A percentile compares a stretch with the other conserved stretches of the same genome.
Conservation (phyloP, 2,888 invertebrate genomes). For the Hipparchia sbordonii region DNA sequence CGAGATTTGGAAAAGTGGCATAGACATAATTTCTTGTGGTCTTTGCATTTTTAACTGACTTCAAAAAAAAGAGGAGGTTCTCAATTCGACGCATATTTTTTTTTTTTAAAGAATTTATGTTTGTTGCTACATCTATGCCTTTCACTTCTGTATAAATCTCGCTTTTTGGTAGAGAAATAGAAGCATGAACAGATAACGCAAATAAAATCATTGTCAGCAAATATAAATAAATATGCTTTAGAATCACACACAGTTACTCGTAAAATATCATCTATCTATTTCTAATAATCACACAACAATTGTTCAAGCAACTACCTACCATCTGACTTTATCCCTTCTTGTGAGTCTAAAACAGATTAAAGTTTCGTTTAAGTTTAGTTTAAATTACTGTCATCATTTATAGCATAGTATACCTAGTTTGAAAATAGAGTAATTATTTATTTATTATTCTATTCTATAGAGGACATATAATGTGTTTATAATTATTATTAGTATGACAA, state of each 20-base stretch:
- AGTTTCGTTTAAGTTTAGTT: conserved; percentile 39
- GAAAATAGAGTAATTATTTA: not conserved
- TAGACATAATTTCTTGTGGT: no score
- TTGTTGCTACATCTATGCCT: no score
- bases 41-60: no score
- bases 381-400: no score
- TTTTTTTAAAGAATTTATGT: no score
- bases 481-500: not conserved
- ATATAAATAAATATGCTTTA: conserved; percentile 53
- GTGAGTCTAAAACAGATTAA: conserved; percentile 78
- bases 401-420: not conserved
- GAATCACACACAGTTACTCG: conserved; percentile 58
- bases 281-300: conserved; percentile 40
- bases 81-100: no score
- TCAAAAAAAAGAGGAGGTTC: no score
- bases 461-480: not conserved
- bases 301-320: conserved; percentile 58
- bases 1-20: no score
- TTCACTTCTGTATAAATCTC: not conserved
- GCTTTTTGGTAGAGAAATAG: not conserved
- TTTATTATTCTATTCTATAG: not conserved
- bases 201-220: not conserved
- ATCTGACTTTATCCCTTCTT: conserved; percentile 63
- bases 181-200: not conserved
- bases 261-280: conserved; percentile 38